Evolutionary conservation across 2,113 vertebrate genomes (phyloP), one percentile per base, ranked within the genome.

Genomic region (Suncus etruscus): DNA sequence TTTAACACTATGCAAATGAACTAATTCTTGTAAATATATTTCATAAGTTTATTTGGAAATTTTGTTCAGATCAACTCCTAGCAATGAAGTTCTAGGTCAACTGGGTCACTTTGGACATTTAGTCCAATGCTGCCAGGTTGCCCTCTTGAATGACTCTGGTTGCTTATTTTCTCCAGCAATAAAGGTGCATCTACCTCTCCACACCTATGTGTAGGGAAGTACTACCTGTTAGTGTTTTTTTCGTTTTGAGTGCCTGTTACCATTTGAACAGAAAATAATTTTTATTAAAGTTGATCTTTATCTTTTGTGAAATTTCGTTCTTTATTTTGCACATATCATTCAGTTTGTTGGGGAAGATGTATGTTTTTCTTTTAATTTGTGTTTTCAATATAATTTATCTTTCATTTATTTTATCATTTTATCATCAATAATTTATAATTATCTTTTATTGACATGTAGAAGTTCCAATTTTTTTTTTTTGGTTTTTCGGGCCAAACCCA

Each of bases 381-480:
- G 32, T 39, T 70, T 75, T 2, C 9, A 85, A 78, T 68, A 58
- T 88, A 78, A 48, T 91, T 89, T 69, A 66, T 66, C 65, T n/a
- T n/a, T n/a, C n/a, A n/a, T n/a, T 63, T 87, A 76, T 51, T 91
- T 89, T 65, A 58, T 58, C 54, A 58, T 11, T 79, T 79, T 11
- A 76, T 81, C 24, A n/a, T n/a, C n/a, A n/a, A n/a, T n/a, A n/a
- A n/a, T n/a, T n/a, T n/a, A n/a, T n/a, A n/a, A n/a, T n/a, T 80
- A 27, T 75, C 39, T 22, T 20, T 86, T 70, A 73, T 54, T 74
- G 50, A 5, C 32, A 68, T 20, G 20, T 72, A 1, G 65, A 87
- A 63, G 16, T 50, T 76, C 75, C 24, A 87, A 81, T 94, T 77
- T 47, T 90, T 20, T n/a, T n/a, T n/a, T n/a, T n/a, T n/a, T n/a